Conservation (phyloP, 2,797 vertebrate genomes). For the Sphenodon punctatus region DNA sequence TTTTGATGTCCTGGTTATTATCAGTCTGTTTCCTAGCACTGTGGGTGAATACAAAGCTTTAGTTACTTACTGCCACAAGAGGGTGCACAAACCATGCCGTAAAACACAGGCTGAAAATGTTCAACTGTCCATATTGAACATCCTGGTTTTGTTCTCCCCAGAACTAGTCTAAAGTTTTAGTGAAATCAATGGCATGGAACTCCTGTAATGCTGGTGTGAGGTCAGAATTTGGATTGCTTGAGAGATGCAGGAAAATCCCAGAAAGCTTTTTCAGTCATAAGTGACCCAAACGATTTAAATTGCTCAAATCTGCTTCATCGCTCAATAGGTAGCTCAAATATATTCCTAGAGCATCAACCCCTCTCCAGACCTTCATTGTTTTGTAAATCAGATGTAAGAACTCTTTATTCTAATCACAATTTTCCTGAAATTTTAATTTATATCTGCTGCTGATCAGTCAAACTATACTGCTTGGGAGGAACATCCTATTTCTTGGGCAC, state of each 20-base stretch:
- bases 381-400: background rate
- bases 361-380: background rate
- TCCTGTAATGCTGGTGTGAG: background rate
- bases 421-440: background rate
- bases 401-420: background rate
- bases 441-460: background rate
- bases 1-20: background rate
- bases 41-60: background rate
- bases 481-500: background rate
- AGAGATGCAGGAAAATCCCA: background rate
- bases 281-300: background rate
- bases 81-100: background rate
- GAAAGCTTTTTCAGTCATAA: background rate
- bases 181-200: background rate
- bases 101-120: rapidly evolving
- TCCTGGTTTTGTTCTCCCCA: background rate
- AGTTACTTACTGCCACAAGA: constrained; percentile 14
- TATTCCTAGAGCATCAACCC: background rate
- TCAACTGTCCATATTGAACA: rapidly evolving
- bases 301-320: rapidly evolving
- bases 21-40: background rate
- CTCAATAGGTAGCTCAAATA: background rate
- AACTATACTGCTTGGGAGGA: background rate
- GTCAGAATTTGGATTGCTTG: background rate
- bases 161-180: rapidly evolving